phyloP scores from a whole-genome alignment of 2,888 invertebrate species.

The Ametastegia equiseti region DNA sequence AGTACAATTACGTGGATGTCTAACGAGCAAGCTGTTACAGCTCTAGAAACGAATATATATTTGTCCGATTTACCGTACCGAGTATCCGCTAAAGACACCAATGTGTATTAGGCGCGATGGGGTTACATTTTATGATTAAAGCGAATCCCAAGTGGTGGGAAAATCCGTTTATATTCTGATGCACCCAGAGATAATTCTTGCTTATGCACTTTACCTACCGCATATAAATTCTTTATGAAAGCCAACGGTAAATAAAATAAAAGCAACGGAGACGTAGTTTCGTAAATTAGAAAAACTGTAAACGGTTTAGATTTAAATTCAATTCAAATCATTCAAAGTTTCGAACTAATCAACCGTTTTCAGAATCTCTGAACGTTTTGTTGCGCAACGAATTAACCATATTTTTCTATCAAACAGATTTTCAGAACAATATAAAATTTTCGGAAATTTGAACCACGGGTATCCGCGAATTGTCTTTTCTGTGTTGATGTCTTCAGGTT shows the following conservation, averaged over 20 bases:
- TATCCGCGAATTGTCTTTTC: background rate
- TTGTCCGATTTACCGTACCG: background rate
- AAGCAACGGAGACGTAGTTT: background rate
- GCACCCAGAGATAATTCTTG: background rate
- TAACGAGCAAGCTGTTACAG: background rate
- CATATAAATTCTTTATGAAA: too few relatives aligned
- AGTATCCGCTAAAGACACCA: background rate
- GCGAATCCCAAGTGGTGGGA: background rate
- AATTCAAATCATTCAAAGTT: background rate
- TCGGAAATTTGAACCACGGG: too few relatives aligned
- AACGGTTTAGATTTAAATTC: background rate
- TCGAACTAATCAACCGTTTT: background rate
- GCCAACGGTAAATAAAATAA: too few relatives aligned
- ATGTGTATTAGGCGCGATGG: background rate
- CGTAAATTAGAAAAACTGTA: background rate
- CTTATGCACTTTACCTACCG: background rate
- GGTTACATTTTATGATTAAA: constrained; percentile 18
- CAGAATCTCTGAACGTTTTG: background rate
- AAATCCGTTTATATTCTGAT: background rate
- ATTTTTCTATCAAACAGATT: background rate
- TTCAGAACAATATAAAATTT: background rate
- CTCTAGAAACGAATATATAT: background rate
- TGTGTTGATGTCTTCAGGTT: background rate
- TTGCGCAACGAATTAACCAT: background rate
- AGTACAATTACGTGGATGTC: background rate